Evolutionary conservation across 2,888 invertebrate species (phyloP).

Genomic region (Tholera decimalis): DNA sequence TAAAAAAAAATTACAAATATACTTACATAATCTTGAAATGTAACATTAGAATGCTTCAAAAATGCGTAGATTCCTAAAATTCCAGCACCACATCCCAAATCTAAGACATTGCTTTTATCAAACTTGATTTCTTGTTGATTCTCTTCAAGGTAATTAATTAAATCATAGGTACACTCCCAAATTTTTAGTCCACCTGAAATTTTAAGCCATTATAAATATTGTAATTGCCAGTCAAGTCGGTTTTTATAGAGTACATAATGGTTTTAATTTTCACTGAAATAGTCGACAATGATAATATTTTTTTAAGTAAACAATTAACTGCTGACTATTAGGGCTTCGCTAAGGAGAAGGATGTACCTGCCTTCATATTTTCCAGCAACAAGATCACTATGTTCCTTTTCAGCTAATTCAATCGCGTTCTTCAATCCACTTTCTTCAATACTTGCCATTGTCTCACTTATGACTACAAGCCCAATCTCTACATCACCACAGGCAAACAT

Average conservation of each 20-base stretch:
- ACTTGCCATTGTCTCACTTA: slow-evolving; percentile 79
- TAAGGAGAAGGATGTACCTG: slow-evolving; percentile 66
- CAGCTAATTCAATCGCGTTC: slow-evolving; percentile 88
- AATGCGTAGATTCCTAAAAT: slow-evolving; percentile 96
- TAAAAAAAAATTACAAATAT: slow-evolving; percentile 4
- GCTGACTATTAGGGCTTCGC: too few relatives aligned
- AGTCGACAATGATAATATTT: background rate
- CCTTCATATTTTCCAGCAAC: slow-evolving; percentile 96
- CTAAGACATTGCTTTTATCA: slow-evolving; percentile 93
- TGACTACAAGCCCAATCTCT: slow-evolving; percentile 87
- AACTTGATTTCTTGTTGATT: slow-evolving; percentile 75
- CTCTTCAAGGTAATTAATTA: slow-evolving; percentile 92
- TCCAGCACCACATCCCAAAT: slow-evolving; percentile 98
- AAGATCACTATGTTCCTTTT: slow-evolving; percentile 94
- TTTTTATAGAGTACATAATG: too few relatives aligned
- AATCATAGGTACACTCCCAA: slow-evolving; percentile 98
- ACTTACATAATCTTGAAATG: slow-evolving; percentile 99
- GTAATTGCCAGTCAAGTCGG: too few relatives aligned
- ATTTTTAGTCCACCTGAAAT: slow-evolving; percentile 97
- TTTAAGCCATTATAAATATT: background rate
- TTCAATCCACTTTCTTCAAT: slow-evolving; percentile 75
- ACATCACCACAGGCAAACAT: slow-evolving; percentile 85
- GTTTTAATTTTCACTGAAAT: background rate
- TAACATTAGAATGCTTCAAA: slow-evolving; percentile 93
- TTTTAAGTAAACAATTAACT: too few relatives aligned